These are phyloP conservation scores for Caenorhabditis angaria DNA, from an alignment of 2,888 invertebrate species.

Conservation along the genomic window DNA sequence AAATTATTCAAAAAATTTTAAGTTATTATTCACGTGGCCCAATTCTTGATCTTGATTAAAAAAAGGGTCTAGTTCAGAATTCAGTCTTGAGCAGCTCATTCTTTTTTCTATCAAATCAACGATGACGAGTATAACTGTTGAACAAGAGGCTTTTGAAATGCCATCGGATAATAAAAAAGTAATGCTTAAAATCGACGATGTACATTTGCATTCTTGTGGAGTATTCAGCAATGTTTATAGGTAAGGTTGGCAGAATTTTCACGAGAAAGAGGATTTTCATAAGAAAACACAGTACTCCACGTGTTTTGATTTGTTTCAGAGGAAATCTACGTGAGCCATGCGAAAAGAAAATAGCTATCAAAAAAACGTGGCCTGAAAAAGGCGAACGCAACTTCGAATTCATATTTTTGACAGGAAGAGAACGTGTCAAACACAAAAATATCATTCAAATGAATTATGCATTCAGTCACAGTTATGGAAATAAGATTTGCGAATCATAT, in stretches of 20 bases:
- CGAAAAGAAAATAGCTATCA: slow-evolving; percentile 55
- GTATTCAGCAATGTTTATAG: slow-evolving; percentile 53
- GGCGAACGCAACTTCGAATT: slow-evolving; percentile 44
- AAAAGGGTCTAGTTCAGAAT: too few relatives aligned
- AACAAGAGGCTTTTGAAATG: slow-evolving; percentile 49
- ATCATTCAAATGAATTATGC: slow-evolving; percentile 57
- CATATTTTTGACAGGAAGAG: slow-evolving; percentile 47
- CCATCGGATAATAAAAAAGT: slow-evolving; percentile 47
- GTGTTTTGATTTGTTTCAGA: slow-evolving; percentile 12
- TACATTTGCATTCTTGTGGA: slow-evolving; percentile 47
- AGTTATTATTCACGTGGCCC: too few relatives aligned
- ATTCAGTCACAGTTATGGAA: slow-evolving; percentile 45
- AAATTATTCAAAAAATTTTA: too few relatives aligned
- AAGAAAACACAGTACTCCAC: background rate
- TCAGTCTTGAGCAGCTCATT: too few relatives aligned
- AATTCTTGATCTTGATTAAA: too few relatives aligned
- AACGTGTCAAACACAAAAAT: slow-evolving; percentile 50
- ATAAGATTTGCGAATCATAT: slow-evolving; percentile 49
- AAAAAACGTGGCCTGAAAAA: slow-evolving; percentile 60
- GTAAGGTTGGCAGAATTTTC: slow-evolving; percentile 1
- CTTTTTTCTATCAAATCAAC: too few relatives aligned
- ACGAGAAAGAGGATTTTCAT: background rate
- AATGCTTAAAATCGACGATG: slow-evolving; percentile 45
- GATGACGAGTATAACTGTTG: slow-evolving; percentile 45
- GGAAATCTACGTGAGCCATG: slow-evolving; percentile 40